A percentile compares a stretch with the other conserved stretches of the same genome.
These are phyloP conservation scores for Darevskia nairensis DNA, from an alignment of 2,797 vertebrate species.

Conservation along the genomic window DNA sequence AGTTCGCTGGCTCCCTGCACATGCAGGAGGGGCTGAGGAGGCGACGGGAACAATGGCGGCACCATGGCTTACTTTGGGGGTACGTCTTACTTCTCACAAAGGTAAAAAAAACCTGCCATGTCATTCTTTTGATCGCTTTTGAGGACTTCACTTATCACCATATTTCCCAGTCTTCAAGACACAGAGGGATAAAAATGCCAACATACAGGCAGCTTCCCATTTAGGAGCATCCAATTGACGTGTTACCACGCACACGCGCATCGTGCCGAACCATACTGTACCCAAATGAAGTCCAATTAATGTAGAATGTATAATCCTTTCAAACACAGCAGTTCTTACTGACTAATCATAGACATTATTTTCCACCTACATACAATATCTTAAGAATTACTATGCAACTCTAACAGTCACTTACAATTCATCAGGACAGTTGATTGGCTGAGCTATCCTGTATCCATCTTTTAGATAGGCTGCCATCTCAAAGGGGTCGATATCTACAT, in stretches of 20 bases:
- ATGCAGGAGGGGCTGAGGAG: no score
- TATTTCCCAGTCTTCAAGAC: not conserved
- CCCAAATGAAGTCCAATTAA: not conserved
- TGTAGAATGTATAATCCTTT: not conserved
- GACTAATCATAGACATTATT: not conserved
- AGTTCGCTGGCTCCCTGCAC: no score
- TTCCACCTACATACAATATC: not conserved
- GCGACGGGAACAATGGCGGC: no score
- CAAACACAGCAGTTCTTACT: not conserved
- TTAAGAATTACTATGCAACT: not conserved
- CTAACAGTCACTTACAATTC: constrained; percentile 88
- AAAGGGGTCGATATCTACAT: constrained; percentile 98
- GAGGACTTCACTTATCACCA: not conserved
- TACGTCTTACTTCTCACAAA: no score
- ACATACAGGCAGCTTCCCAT: not conserved
- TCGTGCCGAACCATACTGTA: not conserved
- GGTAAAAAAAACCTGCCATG: no score
- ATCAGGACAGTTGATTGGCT: constrained; percentile 99
- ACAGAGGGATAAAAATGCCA: not conserved
- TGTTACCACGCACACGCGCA: not conserved
- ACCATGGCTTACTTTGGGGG: no score
- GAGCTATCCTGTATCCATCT: constrained; percentile 98
- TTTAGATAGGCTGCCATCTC: constrained; percentile 99
- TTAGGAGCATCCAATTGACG: not conserved
- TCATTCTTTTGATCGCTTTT: not conserved